Base-by-base conservation (phyloP, 2,113 vertebrate genomes). In the Salvelinus alpinus region DNA sequence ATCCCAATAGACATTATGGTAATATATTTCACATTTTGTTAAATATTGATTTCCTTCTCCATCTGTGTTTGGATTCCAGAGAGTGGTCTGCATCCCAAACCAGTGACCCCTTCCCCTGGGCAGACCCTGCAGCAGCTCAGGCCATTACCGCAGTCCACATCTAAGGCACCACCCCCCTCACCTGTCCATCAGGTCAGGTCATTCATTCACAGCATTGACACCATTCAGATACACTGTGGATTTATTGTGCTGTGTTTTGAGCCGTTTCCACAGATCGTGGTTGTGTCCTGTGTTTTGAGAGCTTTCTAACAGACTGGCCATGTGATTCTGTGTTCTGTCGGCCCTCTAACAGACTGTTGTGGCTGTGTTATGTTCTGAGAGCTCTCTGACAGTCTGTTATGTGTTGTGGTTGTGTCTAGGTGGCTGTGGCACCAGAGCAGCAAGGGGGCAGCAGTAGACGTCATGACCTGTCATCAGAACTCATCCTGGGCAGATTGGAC, bases 71-170 rank as follows among this genome's bases (percentile, higher is more conserved):
- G 51, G 22, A 72, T 82, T 89, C 5, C 91, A 98, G 97, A 97
- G 84, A 90, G 93, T 70, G 75, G 94, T 83, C 86, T 95, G 79
- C 96, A 94, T 25, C 93, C 91, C 84, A 92, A 96, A 73, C 88
- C 94, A 79, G 93, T 94, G 80, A 83, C 90, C 73, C 89, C 90
- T 31, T 95, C 94, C 13, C 95, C 96, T 3, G 96, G 94, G n/a
- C 97, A 95, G 64, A 96, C 95, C 64, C 95, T 97, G 92, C 96
- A 94, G 79, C 96, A 96, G 78, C 95, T 96, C 11, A 91, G 95
- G 8, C 96, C 95, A 0, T 87, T 93, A 64, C 93, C 96, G 74
- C 92, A 95, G 84, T 92, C 93, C 62, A 95, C 93, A 73, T 94
- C 94, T 75, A 96, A 95, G 92, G 91, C 47, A 91, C 95, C 86